Base-by-base conservation (phyloP, 2,888 invertebrate genomes). In the Sturmia bella region DNA sequence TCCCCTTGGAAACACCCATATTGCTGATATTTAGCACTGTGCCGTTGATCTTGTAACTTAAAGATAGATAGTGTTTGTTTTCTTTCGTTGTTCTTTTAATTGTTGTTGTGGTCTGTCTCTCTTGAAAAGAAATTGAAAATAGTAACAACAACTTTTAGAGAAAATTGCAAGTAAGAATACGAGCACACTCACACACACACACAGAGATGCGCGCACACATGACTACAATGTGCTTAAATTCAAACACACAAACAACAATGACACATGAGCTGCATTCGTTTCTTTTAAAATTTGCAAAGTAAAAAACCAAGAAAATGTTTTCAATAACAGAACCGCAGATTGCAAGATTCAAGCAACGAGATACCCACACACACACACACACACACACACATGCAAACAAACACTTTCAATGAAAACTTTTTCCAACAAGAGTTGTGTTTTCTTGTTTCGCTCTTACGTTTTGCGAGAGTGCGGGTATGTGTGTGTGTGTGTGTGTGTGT, bases 21-120 rank as follows among this genome's bases (percentile, higher is more conserved):
- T 12, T 3, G 17, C 48, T 64, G 70, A 19, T 59, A 64, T 74
- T 64, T 70, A 66, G 59, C 50, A 72, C 45, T 70, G 37, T 66
- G 78, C 73, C 78, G 82, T 82, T 82, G 82, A 82, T 82, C 82
- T 82, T 82, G 82, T 78, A 82, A 78, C 82, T 75, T 78, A 74
- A 82, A 75, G 77, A 70, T 59, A 66, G 74, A 78, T 78, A 66
- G 64, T n/a, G n/a, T 78, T 72, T 48, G 24, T 59, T 13, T 66
- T 66, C 12, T 50, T 45, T 56, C 39, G 32, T 32, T 43, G 45
- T 3, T 27, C 24, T 24, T 52, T 41, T 13, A n/a, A 4, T 45
- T 54, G 43, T 63, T 73, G 66, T 68, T 75, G 69, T 66, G 43
- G 27, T 63, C 24, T 54, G 45, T 80, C 50, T 61, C 37, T 21